Evolutionary conservation across 2,113 vertebrate species (phyloP).

Genomic region (Chamaetylas fuelleborni): DNA sequence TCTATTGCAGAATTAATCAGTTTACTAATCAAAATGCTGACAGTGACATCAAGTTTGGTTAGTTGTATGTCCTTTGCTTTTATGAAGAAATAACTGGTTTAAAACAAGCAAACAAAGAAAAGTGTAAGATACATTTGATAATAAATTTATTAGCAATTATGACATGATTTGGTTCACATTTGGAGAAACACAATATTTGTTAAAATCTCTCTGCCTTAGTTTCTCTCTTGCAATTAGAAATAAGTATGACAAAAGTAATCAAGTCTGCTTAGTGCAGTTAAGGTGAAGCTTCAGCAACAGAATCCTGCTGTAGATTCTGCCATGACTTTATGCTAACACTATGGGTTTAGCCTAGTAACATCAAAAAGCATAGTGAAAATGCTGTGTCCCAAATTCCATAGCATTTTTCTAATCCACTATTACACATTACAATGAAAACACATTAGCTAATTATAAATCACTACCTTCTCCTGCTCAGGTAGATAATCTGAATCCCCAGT

Average conservation of each 20-base stretch:
- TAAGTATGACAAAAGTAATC: background rate
- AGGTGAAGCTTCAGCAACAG: background rate
- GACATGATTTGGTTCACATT: background rate
- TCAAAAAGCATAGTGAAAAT: background rate
- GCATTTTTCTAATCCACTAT: conserved; percentile 4
- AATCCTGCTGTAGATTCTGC: background rate
- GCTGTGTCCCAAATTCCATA: background rate
- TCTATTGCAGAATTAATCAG: conserved; percentile 16
- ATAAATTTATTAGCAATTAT: background rate
- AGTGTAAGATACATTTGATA: background rate
- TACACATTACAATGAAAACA: conserved; percentile 12
- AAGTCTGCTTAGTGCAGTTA: background rate
- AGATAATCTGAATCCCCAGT: background rate
- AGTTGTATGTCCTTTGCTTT: background rate
- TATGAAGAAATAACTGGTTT: conserved; percentile 7
- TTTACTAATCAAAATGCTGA: conserved; percentile 37
- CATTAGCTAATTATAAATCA: conserved; percentile 41
- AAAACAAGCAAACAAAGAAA: background rate
- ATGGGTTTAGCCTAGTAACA: background rate
- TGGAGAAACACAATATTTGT: background rate
- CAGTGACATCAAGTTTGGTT: conserved; percentile 1
- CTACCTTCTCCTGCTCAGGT: background rate
- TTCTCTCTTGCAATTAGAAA: background rate
- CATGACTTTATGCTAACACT: background rate
- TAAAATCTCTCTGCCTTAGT: background rate